Evolutionary conservation across 2,888 invertebrate genomes (phyloP).

Genomic region (Chouioia cunea): DNA sequence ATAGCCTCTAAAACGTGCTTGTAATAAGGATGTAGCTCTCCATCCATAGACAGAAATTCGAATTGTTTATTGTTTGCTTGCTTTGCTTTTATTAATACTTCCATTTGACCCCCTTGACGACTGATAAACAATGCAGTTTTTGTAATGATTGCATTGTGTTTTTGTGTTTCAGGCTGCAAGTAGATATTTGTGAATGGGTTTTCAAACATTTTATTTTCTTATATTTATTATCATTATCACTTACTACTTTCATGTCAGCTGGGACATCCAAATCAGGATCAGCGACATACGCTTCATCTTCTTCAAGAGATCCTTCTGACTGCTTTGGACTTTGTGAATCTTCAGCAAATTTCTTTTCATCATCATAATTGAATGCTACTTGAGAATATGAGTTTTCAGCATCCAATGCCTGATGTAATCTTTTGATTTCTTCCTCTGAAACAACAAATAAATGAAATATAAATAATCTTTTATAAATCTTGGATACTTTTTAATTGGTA

Average conservation of each 20-base stretch:
- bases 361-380: constrained; percentile 81
- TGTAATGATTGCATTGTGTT: constrained; percentile 93
- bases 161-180: constrained; percentile 84
- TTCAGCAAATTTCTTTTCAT: constrained; percentile 67
- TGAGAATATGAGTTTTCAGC: constrained; percentile 75
- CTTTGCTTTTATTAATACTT: constrained; percentile 97
- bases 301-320: constrained; percentile 70
- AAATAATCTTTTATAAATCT: constrained; percentile 7
- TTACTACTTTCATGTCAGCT: constrained; percentile 78
- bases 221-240: constrained; percentile 51
- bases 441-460: constrained; percentile 45
- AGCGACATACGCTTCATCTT: constrained; percentile 82
- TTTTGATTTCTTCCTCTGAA: constrained; percentile 92
- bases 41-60: constrained; percentile 90
- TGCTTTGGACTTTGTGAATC: constrained; percentile 66
- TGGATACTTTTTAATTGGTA: constrained; percentile 17
- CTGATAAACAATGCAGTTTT: constrained; percentile 92
- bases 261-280: constrained; percentile 83
- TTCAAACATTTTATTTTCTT: not conserved
- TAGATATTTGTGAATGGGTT: too few relatives aligned
- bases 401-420: constrained; percentile 80
- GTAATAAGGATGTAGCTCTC: constrained; percentile 89
- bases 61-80: constrained; percentile 95
- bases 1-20: constrained; percentile 80
- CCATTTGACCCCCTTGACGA: constrained; percentile 96